Evolutionary conservation across 2,113 vertebrate genomes (phyloP), one percentile per base, ranked within the genome.

Genomic region (Seriola aureovittata): DNA sequence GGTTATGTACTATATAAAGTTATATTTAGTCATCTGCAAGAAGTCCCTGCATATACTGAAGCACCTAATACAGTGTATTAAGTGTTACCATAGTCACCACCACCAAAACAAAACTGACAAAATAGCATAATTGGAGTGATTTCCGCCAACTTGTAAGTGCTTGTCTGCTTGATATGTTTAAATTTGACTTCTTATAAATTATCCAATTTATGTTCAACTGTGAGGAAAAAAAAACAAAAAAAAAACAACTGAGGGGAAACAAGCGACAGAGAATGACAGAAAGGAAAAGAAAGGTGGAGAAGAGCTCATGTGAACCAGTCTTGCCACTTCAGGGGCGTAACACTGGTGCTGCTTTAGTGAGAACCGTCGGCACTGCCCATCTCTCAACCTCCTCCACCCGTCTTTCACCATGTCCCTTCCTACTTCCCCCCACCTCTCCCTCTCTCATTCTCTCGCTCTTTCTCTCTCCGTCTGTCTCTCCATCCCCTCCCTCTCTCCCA

Each of bases 311-410:
- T 73, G 81, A 92, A 91, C 90, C 86, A 90, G 92, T 88, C 68
- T 42, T 85, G 71, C 82, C 76, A 81, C 80, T 84, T 86, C 42
- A 78, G 77, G 80, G 85, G 84, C 32, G 85, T 85, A 79, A 76
- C 57, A 0, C 67, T 69, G 70, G n/a, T 55, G 73, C 71, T 32
- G 78, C 66, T 62, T 84, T 68, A 81, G 85, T 82, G 86, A 82
- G 89, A 92, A 87, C 75, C 11, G 46, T 67, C 9, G 19, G 64
- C 77, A 50, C 84, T 77, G 85, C 85, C 90, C 75, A 32, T 86
- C 85, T 85, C 84, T 78, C 84, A 87, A 52, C 85, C 70, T 76
- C 88, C 89, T 85, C 89, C 82, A 89, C 88, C 89, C 87, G 55
- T 71, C 74, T 67, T 75, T 72, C 86, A 63, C 59, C 67, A 75